Base-by-base conservation (phyloP, 2,888 invertebrate species). In the Amphimallon solstitiale region DNA sequence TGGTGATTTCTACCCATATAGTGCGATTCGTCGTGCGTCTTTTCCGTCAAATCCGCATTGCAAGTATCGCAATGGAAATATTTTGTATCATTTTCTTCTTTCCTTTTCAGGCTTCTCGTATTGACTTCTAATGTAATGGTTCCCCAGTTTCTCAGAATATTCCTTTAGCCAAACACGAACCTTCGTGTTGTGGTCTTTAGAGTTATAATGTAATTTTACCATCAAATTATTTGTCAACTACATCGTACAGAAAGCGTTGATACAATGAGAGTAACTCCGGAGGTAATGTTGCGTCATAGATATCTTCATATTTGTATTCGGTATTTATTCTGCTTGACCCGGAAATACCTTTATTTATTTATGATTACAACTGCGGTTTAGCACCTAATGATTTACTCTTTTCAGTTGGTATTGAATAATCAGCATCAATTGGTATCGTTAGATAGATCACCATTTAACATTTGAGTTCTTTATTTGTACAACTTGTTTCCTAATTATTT, bases 1-100 rank as follows among this genome's bases (percentile, higher is more conserved):
- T 82, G 82, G 76, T 89, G 89, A 74, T 86, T 87, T 71, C 85
- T 87, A 0, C 89, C 89, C 75, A 84, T 83, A 73, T 86, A 88
- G 77, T 89, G 89, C 71, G 89, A 88, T 51, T 85, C 84, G 0
- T 89, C 88, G 75, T 89, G 88, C 5, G 85, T 80, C 15, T 83
- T 79, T 0, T 88, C 87, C 2, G 87, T 87, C 61, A 89, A 80
- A 1, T 84, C 82, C 37, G 89, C 76, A 72, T 87, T 86, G 73
- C 89, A 89, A 0, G 84, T 72, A 17, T 85, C 84, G 72, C 89
- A 89, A 70, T 84, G 83, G 66, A 81, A 81, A 74, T 80, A 78
- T 64, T 69, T 73, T 4, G 81, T 80, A 72, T 81, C 75, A 9
- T 73, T 49, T 1, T 70, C 68, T 69, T 59, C 54, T 1, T 70